phyloP scores from a whole-genome alignment of 2,888 invertebrate genomes.

The Morpho achilles region DNA sequence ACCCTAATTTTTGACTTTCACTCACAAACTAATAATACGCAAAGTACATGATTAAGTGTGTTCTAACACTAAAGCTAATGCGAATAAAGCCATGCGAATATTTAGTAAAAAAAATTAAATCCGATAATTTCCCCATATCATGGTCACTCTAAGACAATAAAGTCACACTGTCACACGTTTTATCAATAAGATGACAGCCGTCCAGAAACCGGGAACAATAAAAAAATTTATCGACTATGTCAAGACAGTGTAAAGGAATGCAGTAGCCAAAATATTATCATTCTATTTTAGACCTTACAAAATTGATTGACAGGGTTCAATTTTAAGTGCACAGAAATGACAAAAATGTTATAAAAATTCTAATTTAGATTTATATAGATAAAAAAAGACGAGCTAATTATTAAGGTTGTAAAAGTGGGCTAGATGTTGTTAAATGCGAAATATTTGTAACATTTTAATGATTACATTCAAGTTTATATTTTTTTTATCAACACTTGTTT shows the following conservation, averaged over 20 bases:
- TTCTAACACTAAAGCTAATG: too few relatives aligned
- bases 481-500: background rate
- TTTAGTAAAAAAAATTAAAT: too few relatives aligned
- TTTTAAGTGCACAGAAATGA: background rate
- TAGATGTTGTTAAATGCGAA: constrained; percentile 3
- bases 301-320: too few relatives aligned
- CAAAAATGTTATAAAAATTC: constrained; percentile 7
- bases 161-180: constrained; percentile 26
- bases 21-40: too few relatives aligned
- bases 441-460: background rate
- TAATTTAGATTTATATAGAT: constrained; percentile 10
- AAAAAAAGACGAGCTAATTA: constrained; percentile 4
- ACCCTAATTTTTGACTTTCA: too few relatives aligned
- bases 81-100: too few relatives aligned
- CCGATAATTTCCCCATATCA: background rate
- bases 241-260: constrained; percentile 11
- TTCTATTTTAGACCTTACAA: constrained; percentile 6
- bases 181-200: constrained; percentile 33
- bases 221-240: constrained; percentile 28
- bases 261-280: background rate
- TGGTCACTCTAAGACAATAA: constrained; percentile 24
- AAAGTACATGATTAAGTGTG: too few relatives aligned
- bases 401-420: constrained; percentile 3
- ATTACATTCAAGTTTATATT: background rate
- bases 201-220: constrained; percentile 32